Conservation (phyloP, 2,797 vertebrate genomes). For the Rhinogobio ventralis region DNA sequence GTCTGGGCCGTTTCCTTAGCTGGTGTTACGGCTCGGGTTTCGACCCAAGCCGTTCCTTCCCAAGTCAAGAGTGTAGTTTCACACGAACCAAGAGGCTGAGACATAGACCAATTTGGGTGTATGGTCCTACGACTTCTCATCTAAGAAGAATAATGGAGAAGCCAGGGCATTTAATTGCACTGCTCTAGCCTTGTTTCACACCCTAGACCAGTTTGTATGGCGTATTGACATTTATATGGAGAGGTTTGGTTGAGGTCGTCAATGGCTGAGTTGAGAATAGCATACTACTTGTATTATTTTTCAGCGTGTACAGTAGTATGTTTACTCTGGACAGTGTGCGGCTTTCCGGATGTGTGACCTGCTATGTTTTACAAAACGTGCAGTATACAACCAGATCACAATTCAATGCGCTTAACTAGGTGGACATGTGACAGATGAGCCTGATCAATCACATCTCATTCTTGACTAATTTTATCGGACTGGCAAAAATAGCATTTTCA, state of each 20-base stretch:
- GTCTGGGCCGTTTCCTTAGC: slow-evolving; percentile 40
- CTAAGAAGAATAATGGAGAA: not conserved
- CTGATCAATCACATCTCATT: not conserved
- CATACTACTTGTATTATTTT: not conserved
- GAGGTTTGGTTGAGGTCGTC: slow-evolving; percentile 6
- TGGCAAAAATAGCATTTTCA: not conserved
- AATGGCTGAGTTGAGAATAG: not conserved
- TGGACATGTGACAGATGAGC: no score
- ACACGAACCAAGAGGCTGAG: not conserved
- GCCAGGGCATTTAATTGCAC: not conserved
- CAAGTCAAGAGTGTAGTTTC: not conserved
- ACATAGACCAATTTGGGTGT: not conserved
- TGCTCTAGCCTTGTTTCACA: not conserved
- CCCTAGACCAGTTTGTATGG: not conserved
- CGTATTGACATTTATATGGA: not conserved
- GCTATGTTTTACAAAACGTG: no score
- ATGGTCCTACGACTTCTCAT: not conserved
- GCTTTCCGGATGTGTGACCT: not conserved
- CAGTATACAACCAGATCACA: not conserved
- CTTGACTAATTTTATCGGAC: not conserved
- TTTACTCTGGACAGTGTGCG: not conserved
- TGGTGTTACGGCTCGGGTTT: slow-evolving; percentile 22
- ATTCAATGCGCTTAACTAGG: not conserved
- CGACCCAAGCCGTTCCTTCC: slow-evolving; percentile 11
- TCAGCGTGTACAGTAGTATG: not conserved